A percentile compares a stretch with the other conserved stretches of the same genome.
Evolutionary conservation across 2,888 invertebrate species (phyloP).

Genomic region (Lamellibrachia satsuma): DNA sequence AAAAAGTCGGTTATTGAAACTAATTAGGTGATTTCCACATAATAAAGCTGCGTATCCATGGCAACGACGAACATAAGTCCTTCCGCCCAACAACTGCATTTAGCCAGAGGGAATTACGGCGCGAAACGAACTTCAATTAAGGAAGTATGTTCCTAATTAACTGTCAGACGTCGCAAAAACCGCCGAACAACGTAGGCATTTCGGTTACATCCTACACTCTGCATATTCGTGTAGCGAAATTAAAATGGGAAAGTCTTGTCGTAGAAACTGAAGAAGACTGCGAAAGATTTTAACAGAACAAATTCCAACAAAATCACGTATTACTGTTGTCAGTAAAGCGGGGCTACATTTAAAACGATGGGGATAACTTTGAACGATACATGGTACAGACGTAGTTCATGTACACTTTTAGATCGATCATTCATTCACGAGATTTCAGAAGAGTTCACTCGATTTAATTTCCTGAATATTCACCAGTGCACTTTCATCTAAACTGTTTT

Average conservation of each 20-base stretch:
- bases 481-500: neutral
- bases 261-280: neutral
- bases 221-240: neutral
- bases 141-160: conserved; percentile 5
- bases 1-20: conserved; percentile 1
- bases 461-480: neutral
- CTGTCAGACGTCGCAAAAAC: neutral
- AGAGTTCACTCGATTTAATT: neutral
- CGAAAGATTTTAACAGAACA: neutral
- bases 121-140: neutral
- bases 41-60: neutral
- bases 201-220: neutral
- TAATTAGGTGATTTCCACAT: neutral
- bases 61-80: neutral
- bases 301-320: neutral
- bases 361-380: neutral
- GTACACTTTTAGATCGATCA: neutral
- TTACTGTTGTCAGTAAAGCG: neutral
- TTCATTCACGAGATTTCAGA: neutral
- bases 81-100: neutral
- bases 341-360: neutral
- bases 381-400: neutral
- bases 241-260: neutral
- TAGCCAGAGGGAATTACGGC: neutral
- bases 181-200: neutral